Conservation (phyloP, 1,140 invertebrate genomes). For the Hermetia illucens region DNA sequence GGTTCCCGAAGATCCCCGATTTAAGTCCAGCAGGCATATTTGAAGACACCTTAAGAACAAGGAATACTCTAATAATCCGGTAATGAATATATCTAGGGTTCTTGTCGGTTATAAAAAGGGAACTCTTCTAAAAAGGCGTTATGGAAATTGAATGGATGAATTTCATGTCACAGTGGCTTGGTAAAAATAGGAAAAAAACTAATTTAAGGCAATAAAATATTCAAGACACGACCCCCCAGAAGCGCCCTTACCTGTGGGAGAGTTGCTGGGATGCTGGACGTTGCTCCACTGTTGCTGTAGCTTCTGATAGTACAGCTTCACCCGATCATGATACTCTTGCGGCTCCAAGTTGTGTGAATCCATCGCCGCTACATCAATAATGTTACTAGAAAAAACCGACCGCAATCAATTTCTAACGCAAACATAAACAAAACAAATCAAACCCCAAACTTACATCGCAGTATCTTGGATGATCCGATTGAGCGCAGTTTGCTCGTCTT, state of each 20-base stretch:
- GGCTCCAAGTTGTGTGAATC: constrained; percentile 62
- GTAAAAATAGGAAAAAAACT: constrained; percentile 5
- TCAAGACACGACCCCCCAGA: too few species aligned
- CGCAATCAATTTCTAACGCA: constrained; percentile 4
- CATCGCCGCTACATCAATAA: constrained; percentile 68
- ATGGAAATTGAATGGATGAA: neutral
- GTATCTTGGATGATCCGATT: constrained; percentile 77
- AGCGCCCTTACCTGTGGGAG: constrained; percentile 19
- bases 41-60: too few species aligned
- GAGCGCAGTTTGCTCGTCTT: constrained; percentile 78
- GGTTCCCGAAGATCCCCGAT: too few species aligned
- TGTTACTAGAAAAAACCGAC: constrained; percentile 45
- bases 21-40: too few species aligned
- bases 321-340: constrained; percentile 63
- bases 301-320: constrained; percentile 50
- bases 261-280: constrained; percentile 17
- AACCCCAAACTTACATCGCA: constrained; percentile 53
- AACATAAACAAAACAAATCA: constrained; percentile 5
- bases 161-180: neutral
- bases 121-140: neutral
- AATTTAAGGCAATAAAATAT: too few species aligned
- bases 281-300: constrained; percentile 37
- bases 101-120: neutral
- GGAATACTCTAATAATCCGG: too few species aligned
- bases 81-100: too few species aligned